Evolutionary conservation across 2,113 vertebrate species (phyloP), one percentile per base, ranked within the genome.

Genomic region (Cichladusa arquata): DNA sequence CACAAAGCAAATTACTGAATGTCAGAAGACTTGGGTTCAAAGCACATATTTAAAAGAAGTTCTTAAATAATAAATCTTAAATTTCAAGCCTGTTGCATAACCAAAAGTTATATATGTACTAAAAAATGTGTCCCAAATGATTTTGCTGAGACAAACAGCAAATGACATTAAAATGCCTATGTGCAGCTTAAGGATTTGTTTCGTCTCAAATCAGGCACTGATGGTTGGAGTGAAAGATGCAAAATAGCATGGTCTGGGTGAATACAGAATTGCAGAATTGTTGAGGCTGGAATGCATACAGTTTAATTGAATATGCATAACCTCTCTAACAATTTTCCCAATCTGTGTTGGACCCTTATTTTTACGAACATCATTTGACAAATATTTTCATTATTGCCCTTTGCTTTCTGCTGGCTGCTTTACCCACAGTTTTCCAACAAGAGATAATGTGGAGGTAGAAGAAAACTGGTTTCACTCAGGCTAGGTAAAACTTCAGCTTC

Each of bases 1-100:
- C 95, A 97, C 86, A 96, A 93, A 95, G 88, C 88, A 97, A 97
- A 97, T 86, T 60, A 91, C 57, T 28, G 44, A 85, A 87, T 9
- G 29, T 80, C 77, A 61, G 74, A 96, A 93, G 57, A 76, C 42
- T 90, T 5, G 1, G 69, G 73, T 96, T 95, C 80, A 83, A 92
- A 97, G 92, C 48, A 91, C 29, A 64, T 38, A 76, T 86, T 92
- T 74, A 86, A 87, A 96, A 88, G 71, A 76, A 91, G 56, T 53
- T 80, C 92, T 95, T 94, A 36, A 93, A 95, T 84, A 93, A 95
- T 82, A 94, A 91, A 93, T 84, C 61, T 79, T 38, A 79, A 66
- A 92, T 95, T 70, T 70, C 72, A 34, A 60, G 90, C 81, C 76
- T 86, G 86, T 95, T 95, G 89, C 81, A 70, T 87, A 92, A 96